Evolutionary conservation across 2,113 vertebrate genomes (phyloP).

Genomic region (Craseonycteris thonglongyai): DNA sequence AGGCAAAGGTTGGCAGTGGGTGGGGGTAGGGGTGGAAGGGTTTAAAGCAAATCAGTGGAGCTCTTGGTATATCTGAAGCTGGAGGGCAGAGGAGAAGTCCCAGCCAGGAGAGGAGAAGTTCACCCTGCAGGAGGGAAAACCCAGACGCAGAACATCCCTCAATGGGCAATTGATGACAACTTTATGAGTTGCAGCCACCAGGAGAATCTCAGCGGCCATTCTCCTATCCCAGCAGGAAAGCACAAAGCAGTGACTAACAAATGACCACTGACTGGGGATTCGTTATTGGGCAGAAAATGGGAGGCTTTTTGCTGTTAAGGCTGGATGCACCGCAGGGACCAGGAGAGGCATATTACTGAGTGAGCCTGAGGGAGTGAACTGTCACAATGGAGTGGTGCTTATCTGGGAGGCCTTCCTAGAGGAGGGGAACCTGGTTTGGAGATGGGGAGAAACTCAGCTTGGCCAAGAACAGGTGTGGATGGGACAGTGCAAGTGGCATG

Average conservation of each 20-base stretch:
- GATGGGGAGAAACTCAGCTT: neutral
- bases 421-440: neutral
- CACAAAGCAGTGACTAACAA: neutral
- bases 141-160: neutral
- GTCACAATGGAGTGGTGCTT: neutral
- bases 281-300: neutral
- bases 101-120: too few relatives aligned
- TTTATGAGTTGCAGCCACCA: fast-evolving
- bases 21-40: neutral
- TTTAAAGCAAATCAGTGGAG: neutral
- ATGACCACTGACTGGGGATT: neutral
- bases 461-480: neutral
- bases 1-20: too few relatives aligned
- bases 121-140: neutral
- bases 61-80: neutral
- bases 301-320: neutral
- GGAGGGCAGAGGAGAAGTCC: neutral
- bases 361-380: neutral
- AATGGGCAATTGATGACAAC: fast-evolving
- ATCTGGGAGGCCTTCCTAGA: neutral
- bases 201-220: neutral
- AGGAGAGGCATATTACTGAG: neutral
- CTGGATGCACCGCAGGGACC: neutral
- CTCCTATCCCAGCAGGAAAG: neutral
- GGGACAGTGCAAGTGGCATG: neutral